A percentile compares a stretch with the other conserved stretches of the same genome.
Conservation (phyloP, 1,140 invertebrate species). For the Drosophila truncata region DNA sequence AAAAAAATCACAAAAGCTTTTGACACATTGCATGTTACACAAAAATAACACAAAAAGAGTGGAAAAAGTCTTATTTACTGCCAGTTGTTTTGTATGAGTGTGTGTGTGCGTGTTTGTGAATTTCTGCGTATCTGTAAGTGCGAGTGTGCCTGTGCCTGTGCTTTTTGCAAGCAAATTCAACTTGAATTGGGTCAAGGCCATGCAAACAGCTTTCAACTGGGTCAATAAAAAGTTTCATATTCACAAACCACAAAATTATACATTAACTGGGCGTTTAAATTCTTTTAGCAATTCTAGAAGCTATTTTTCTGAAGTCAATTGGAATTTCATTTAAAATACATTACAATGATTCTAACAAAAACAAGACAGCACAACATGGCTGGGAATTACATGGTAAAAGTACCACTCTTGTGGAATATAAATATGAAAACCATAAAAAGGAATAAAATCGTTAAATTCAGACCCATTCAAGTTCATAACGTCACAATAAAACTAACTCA, state of each 20-base stretch:
- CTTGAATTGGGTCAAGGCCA: constrained; percentile 75
- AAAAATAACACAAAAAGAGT: constrained; percentile 19
- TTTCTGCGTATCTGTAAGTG: constrained; percentile 13
- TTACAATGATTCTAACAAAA: no score
- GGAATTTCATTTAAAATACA: neutral
- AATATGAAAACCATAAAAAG: neutral
- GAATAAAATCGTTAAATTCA: neutral
- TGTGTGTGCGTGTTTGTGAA: constrained; percentile 8
- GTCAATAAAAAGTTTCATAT: constrained; percentile 4
- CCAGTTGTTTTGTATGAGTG: neutral
- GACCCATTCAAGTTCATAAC: neutral
- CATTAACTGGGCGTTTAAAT: neutral
- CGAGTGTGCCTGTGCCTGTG: constrained; percentile 37
- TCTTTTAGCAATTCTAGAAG: neutral
- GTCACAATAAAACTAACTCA: neutral
- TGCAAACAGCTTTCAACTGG: constrained; percentile 51
- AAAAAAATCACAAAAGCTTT: constrained; percentile 31
- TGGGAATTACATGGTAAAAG: neutral
- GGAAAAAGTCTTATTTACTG: constrained; percentile 9
- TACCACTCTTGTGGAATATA: no score
- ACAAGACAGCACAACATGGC: neutral
- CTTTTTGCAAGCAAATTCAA: constrained; percentile 43
- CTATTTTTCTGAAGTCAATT: no score
- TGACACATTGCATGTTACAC: constrained; percentile 31
- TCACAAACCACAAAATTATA: neutral